These are phyloP conservation scores for Chironomus tentans DNA, from an alignment of 2,888 invertebrate genomes.

Conservation along the genomic window DNA sequence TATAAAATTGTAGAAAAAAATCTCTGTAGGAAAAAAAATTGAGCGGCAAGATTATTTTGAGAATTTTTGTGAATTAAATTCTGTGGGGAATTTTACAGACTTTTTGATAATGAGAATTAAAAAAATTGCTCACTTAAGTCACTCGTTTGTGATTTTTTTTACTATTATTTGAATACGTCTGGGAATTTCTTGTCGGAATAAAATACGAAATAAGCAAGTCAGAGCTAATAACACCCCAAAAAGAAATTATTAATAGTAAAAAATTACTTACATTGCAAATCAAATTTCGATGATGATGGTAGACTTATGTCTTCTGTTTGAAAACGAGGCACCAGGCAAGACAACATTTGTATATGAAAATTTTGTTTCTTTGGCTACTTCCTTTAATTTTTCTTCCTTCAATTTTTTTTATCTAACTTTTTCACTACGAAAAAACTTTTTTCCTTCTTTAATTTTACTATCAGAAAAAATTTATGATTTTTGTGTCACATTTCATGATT, in stretches of 20 bases:
- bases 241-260: neutral
- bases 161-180: too few species aligned
- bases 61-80: too few species aligned
- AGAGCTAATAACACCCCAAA: neutral
- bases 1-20: too few species aligned
- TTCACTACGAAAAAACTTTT: neutral
- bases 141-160: too few species aligned
- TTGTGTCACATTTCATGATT: too few species aligned
- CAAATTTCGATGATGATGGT: slow-evolving; percentile 43
- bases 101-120: too few species aligned
- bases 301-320: slow-evolving; percentile 44
- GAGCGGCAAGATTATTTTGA: too few species aligned
- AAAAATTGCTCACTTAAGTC: too few species aligned
- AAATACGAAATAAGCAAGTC: neutral
- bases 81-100: too few species aligned
- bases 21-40: too few species aligned
- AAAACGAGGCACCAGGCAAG: slow-evolving; percentile 44
- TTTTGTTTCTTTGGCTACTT: neutral
- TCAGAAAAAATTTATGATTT: neutral
- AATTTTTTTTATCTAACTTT: neutral
- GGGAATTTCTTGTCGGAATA: too few species aligned
- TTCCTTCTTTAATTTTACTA: neutral
- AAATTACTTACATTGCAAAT: slow-evolving; percentile 42
- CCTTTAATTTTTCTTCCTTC: neutral
- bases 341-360: slow-evolving; percentile 41